Base-by-base conservation (phyloP, 2,113 vertebrate genomes). In the Thalassarche chlororhynchos region DNA sequence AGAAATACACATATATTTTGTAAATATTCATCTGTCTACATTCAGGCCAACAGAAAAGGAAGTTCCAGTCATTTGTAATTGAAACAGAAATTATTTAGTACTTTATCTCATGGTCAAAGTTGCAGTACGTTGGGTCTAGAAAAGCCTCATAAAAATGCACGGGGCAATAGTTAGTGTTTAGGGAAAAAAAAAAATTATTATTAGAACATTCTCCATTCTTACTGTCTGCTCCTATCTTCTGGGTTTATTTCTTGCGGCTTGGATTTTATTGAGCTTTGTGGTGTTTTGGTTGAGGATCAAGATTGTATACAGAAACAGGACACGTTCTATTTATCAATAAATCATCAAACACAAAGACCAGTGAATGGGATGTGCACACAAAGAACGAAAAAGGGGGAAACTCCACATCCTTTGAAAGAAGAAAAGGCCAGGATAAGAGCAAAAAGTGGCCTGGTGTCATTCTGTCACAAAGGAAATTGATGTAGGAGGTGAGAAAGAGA, bases 321-420 rank as follows among this genome's bases (percentile, higher is more conserved):
- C 81, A 87, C 12, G 1, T 91, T 93, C 70, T 80, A 15, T 74
- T 75, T 91, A 96, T 97, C 93, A 97, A 96, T 97, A 97, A 97
- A 96, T 94, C 93, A 96, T 96, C 91, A 96, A 89, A 96, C 66
- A 90, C 58, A 79, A 90, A 77, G 75, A 68, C 34, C 93, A 85
- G 3, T 18, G 82, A 87, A 83, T 16, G 42, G 20, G 46, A 83
- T 52, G 58, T 83, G 75, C 8, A n/a, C 87, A 77, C 58, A 88
- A 61, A 72, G 32, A 70, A 66, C 1, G 28, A 94, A 87, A 86
- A 95, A 40, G 15, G 18, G 46, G 49, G 28, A 71, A 94, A 89
- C 49, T 88, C 66, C 36, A 84, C 34, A 69, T 90, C 68, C 83
- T 94, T 86, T 96, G 91, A 96, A 96, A 81, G 90, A 92, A 93